Base-by-base conservation (phyloP, 1,140 invertebrate genomes). In the Eulimnadia texana region DNA sequence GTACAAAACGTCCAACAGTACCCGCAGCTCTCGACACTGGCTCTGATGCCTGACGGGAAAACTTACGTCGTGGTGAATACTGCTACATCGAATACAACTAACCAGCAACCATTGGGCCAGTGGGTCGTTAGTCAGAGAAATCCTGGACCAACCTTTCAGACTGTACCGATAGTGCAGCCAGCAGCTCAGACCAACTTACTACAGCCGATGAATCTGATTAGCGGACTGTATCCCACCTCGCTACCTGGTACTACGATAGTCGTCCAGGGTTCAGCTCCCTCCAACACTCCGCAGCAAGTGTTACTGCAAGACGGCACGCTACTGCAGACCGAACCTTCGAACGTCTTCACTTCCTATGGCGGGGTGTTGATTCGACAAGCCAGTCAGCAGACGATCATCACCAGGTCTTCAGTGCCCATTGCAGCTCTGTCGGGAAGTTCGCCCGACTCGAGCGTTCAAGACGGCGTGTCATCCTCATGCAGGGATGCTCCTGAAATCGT, bases 281-380 rank as follows among this genome's bases (percentile, higher is more conserved):
- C 6, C 16, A 42, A 42, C 16, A 57, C 55, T 25, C 54, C 24
- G 13, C 55, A 57, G 28, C 27, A 29, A 2, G 24, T 57, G 11
- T 33, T 29, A 16, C 55, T 57, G 3, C 55, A 57, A n/a, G 55
- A 57, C 22, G 55, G 55, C 10, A 85, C 84, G 1, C 85, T 87
- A 52, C 79, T 88, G 2, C 84, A 76, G 80, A 9, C 82, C 85
- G 83, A 84, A 67, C 83, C 84, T 67, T 86, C 88, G 25, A 87
- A 89, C 71, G 71, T 89, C 27, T 72, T 56, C 27, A 23, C 64
- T 13, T 33, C 23, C 13, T 55, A 49, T 50, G 23, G 20, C 19
- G 22, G 27, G 2, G 49, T 53, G 11, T 58, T 27, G 20, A 47
- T 27, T 23, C 60, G n/a, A 29, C 84, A 0, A 53, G 82, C 90